Percentiles rank a stretch among this genome's conserved stretches.
phyloP scores from a whole-genome alignment of 2,888 invertebrate species.

The Drosophila meridionalis region DNA sequence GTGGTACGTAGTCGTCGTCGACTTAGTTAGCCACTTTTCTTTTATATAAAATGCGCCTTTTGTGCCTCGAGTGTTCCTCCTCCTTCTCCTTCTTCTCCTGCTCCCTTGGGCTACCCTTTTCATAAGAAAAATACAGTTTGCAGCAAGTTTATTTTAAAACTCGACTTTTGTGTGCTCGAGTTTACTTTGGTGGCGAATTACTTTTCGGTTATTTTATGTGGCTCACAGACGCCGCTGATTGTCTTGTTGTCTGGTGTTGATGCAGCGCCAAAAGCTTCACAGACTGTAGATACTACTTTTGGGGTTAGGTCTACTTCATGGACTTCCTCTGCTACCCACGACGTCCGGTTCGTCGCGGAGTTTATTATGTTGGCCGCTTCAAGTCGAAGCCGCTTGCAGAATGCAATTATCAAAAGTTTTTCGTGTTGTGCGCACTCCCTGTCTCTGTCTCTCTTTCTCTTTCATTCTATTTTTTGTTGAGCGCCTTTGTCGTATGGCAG shows the following conservation, averaged over 20 bases:
- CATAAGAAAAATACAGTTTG: conserved; percentile 69
- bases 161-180: conserved; percentile 77
- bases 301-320: conserved; percentile 23
- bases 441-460: conserved; percentile 14
- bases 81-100: neutral
- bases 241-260: conserved; percentile 76
- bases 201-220: conserved; percentile 79
- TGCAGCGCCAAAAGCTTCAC: conserved; percentile 47
- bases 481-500: conserved; percentile 50
- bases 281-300: conserved; percentile 26
- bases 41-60: conserved; percentile 74
- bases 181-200: conserved; percentile 78
- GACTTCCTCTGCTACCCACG: conserved; percentile 2
- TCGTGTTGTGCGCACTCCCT: conserved; percentile 31
- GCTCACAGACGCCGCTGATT: conserved; percentile 66
- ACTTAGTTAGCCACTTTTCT: conserved; percentile 80
- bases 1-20: conserved; percentile 49
- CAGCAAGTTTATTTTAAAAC: conserved; percentile 79
- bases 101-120: conserved; percentile 7
- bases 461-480: neutral
- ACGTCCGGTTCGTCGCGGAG: conserved; percentile 56
- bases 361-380: conserved; percentile 66
- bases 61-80: conserved; percentile 65
- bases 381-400: conserved; percentile 56
- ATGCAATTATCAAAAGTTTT: conserved; percentile 77